Evolutionary conservation across 2,797 vertebrate genomes (phyloP).

Genomic region (Lophius americanus): DNA sequence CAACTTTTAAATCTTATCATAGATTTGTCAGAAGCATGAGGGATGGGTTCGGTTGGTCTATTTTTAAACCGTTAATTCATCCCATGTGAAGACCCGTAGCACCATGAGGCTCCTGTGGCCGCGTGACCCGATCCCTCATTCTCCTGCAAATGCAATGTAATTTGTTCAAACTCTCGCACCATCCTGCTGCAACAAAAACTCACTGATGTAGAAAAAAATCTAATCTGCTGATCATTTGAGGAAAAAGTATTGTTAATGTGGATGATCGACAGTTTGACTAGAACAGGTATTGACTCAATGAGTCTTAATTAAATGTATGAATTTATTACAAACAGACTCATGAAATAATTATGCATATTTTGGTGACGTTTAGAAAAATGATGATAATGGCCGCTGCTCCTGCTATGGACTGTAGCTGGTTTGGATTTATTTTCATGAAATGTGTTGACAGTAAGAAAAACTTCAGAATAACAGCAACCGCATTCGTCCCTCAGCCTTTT

Average conservation of each 20-base stretch:
- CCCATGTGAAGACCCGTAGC: too few relatives aligned
- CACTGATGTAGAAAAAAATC: not conserved
- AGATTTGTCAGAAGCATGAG: not conserved
- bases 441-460: not conserved
- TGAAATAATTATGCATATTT: too few relatives aligned
- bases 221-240: too few relatives aligned
- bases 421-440: not conserved
- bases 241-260: too few relatives aligned
- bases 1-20: not conserved
- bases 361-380: not conserved
- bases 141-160: too few relatives aligned
- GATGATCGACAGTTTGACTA: too few relatives aligned
- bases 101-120: not conserved
- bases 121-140: not conserved
- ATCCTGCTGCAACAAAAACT: not conserved
- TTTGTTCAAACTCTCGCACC: not conserved
- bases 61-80: not conserved
- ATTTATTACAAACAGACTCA: not conserved
- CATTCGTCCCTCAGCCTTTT: not conserved
- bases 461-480: not conserved
- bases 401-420: not conserved
- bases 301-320: too few relatives aligned
- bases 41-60: not conserved
- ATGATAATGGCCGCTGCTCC: too few relatives aligned
- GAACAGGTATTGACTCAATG: too few relatives aligned